Conservation (phyloP, 2,113 vertebrate species). For the Lonchura striata region DNA sequence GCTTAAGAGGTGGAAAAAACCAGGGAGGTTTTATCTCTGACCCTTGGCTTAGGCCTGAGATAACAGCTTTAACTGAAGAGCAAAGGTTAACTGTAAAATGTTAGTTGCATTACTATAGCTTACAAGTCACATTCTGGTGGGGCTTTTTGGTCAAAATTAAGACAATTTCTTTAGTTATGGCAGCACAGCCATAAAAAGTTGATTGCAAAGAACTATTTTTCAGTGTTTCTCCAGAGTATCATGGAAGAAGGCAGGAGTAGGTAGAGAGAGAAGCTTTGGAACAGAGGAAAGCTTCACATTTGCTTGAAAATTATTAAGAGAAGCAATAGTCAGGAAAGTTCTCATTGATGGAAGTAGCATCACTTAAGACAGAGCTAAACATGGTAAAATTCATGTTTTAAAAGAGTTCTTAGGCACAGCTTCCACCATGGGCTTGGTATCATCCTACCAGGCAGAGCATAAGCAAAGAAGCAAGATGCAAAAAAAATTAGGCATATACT, state of each 20-base stretch:
- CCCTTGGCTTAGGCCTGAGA: conserved; percentile 56
- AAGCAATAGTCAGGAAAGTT: neutral
- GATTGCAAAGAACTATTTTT: neutral
- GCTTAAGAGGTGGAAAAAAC: conserved; percentile 23
- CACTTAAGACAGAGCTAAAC: neutral
- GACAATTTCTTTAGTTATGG: neutral
- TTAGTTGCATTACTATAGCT: neutral
- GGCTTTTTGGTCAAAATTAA: neutral
- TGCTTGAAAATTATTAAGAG: neutral
- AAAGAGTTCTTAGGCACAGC: neutral
- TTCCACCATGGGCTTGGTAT: neutral
- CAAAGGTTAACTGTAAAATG: conserved; percentile 62
- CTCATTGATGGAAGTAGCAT: neutral
- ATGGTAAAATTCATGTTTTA: neutral
- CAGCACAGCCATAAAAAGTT: neutral
- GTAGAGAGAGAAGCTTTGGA: neutral
- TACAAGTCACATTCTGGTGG: neutral
- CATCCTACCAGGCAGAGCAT: neutral
- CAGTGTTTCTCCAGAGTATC: neutral
- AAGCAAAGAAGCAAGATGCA: neutral
- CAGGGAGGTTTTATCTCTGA: conserved; percentile 54
- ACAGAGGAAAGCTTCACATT: neutral
- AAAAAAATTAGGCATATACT: neutral
- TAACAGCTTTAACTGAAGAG: conserved; percentile 56
- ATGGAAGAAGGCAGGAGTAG: neutral